phyloP scores from a whole-genome alignment of 1,140 invertebrate species.

The Cydia strobilella region DNA sequence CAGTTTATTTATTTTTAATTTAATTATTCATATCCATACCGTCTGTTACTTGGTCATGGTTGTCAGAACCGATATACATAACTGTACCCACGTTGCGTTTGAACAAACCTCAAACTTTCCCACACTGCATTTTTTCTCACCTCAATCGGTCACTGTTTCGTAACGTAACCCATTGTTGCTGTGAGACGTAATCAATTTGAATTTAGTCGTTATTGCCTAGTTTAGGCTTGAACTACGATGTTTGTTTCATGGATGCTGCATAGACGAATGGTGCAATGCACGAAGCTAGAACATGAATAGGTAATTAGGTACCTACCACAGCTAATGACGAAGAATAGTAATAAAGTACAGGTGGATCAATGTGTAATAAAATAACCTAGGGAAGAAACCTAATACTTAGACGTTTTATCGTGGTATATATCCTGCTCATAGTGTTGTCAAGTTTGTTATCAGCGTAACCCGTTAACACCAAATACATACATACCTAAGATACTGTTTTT shows the following conservation, averaged over 20 bases:
- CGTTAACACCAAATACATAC: too few relatives aligned
- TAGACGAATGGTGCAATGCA: neutral
- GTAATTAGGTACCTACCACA: too few relatives aligned
- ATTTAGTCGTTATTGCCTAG: constrained; percentile 13
- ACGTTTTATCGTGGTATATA: too few relatives aligned
- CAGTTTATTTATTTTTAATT: too few relatives aligned
- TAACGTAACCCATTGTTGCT: constrained; percentile 51
- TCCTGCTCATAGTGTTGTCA: too few relatives aligned
- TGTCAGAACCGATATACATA: neutral
- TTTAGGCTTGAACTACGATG: constrained; percentile 5
- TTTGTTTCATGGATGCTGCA: neutral
- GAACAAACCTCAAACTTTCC: neutral
- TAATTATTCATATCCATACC: too few relatives aligned
- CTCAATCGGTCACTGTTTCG: constrained; percentile 50
- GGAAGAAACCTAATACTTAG: too few relatives aligned
- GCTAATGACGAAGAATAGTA: too few relatives aligned
- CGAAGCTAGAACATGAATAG: neutral
- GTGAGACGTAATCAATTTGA: constrained; percentile 29
- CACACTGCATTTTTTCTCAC: constrained; percentile 45
- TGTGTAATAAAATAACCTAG: too few relatives aligned
- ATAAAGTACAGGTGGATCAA: too few relatives aligned
- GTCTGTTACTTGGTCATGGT: neutral
- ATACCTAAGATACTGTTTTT: too few relatives aligned
- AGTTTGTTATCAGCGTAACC: too few relatives aligned
- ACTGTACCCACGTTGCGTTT: neutral